These are phyloP conservation scores for Shargacucullia verbasci DNA, from an alignment of 2,888 invertebrate species.

Conservation along the genomic window DNA sequence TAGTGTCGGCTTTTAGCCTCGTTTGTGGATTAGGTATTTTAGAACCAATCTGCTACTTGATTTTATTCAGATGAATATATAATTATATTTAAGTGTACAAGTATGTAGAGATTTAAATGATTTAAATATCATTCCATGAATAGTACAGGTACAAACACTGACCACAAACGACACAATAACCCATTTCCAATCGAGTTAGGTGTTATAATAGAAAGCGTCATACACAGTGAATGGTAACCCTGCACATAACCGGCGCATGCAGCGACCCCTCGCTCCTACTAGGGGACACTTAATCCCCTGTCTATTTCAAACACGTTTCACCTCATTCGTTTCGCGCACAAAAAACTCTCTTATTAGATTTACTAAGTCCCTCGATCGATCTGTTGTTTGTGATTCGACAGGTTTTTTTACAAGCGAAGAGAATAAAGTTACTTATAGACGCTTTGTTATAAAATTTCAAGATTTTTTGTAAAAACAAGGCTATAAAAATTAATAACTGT, in stretches of 20 bases:
- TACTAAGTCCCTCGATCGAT: slow-evolving; percentile 80
- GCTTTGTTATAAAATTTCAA: slow-evolving; percentile 27
- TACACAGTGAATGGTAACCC: slow-evolving; percentile 37
- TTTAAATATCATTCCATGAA: slow-evolving; percentile 5
- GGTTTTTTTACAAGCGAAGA: slow-evolving; percentile 60
- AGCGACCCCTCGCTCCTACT: slow-evolving; percentile 63
- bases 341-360: slow-evolving; percentile 87
- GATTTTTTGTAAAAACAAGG: slow-evolving; percentile 15
- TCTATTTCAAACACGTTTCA: slow-evolving; percentile 89
- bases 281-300: slow-evolving; percentile 88
- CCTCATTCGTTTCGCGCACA: slow-evolving; percentile 86
- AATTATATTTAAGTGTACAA: background rate
- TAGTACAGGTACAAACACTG: slow-evolving; percentile 7
- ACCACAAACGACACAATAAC: slow-evolving; percentile 49
- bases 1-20: slow-evolving; percentile 21
- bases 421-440: slow-evolving; percentile 54
- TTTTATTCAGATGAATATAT: background rate
- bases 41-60: background rate
- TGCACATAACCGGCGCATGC: slow-evolving; percentile 49
- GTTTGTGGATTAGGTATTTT: slow-evolving; percentile 12
- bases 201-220: slow-evolving; percentile 44
- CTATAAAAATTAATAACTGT: slow-evolving; percentile 28
- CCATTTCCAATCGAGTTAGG: slow-evolving; percentile 44
- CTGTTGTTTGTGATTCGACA: slow-evolving; percentile 79
- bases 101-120: background rate